Evolutionary conservation across 1,140 invertebrate species (phyloP), one percentile per base, ranked within the genome.

Genomic region (Armadillidium nasatum): DNA sequence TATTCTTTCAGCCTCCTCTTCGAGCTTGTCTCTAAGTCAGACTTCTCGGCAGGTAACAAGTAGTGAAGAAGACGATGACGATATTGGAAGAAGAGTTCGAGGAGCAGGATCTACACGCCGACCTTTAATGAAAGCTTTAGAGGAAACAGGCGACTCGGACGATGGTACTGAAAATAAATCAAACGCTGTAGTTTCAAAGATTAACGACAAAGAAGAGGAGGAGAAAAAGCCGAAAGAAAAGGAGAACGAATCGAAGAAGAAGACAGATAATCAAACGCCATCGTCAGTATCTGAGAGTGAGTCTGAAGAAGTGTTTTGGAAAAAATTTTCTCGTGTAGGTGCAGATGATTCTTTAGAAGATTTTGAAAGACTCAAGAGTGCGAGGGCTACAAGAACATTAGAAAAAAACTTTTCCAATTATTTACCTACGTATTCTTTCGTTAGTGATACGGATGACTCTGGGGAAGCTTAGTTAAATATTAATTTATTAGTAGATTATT

Each of bases 91-190:
- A 19, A 60, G 50, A 19, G 11, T 13, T 15, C 11, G 50, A 60
- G 19, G 50, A 19, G 50, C 19, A 60, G 11, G 11, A 19, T 15
- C 50, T 2, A 15, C 50, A 19, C 50, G 50, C 19, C 50, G 50
- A 15, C 50, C 50, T 60, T 60, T 60, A 19, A 60, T 60, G 50
- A 60, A 60, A 19, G 50, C 50, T 60, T 60, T 60, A 19, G 50
- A 60, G 19, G 50, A 60, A 19, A 60, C 50, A 7, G 50, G 7
- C 2, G 50, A 60, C 19, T 60, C 50, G 1, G 50, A 60, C 19
- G 33, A 33, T 33, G 33, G 33, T 3, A 33, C 33, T 3, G 33
- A 33, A 33, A 33, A 33, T 33, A 33, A 33, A 33, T 33, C 33
- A 33, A 60, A 60, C 2, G 50, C 7, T 60, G 50, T 3, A 13